Evolutionary conservation across 1,140 invertebrate genomes (phyloP), one percentile per base, ranked within the genome.

Genomic region (Drosophila bocki): DNA sequence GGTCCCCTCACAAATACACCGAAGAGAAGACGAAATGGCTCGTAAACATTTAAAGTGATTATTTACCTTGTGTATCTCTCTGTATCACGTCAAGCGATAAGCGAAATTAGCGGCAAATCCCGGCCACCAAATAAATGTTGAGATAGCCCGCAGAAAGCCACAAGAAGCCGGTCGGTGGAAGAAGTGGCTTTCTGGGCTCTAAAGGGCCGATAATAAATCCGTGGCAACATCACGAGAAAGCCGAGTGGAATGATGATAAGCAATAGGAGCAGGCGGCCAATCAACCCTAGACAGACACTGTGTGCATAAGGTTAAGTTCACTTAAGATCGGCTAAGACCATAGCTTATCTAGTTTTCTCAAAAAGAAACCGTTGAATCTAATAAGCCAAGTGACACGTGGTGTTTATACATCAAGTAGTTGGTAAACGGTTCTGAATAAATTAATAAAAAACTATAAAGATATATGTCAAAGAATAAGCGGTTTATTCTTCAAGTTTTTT

Each of bases 31-130:
- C 26, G 35, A 71, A 72, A 70, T 70, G 54, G 32, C n/a, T 58
- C 69, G 68, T 51, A 60, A 72, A 72, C 63, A 71, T 68, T 70
- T 70, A n/a, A 69, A 56, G 67, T 42, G 67, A 72, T 59, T 72
- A 51, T 72, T 72, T 72, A 58, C 44, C 54, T 42, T 41, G 53
- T 50, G 69, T 71, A 71, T 72, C 67, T 51, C 50, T 17, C n/a
- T 51, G 44, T 41, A 41, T 39, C 64, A 71, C 67, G 54, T 35
- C 53, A 32, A 32, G 65, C 69, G 69, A 72, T 71, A 72, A 72
- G 67, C 44, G 48, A 71, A 72, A 71, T 72, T 72, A 72, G 53
- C 67, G 8, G 45, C 67, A 72, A 72, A 58, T 72, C 69, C 67
- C 69, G 35, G 41, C 44, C 65, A 58, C 51, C 65, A 58, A 70